Base-by-base conservation (phyloP, 1,140 invertebrate species). In the Oscheius sp. region DNA sequence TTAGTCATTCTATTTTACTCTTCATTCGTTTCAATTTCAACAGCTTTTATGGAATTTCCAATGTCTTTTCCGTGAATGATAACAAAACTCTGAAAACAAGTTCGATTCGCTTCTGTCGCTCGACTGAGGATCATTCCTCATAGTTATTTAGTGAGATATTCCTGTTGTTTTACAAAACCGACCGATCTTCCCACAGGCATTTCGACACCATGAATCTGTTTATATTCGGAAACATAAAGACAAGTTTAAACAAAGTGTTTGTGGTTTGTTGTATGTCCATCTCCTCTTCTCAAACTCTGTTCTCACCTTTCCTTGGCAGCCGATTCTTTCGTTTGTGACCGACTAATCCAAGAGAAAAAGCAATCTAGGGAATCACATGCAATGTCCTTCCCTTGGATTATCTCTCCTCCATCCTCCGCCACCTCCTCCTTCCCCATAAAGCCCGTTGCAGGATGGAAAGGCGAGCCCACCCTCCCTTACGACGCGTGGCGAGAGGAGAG, bases 401-500 rank as follows among this genome's bases (percentile, higher is more conserved):
- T 42, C 38, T 42, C 38, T 7, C 38, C 38, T n/a, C n/a, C 38
- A 7, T 10, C 38, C n/a, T n/a, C n/a, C n/a, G 38, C n/a, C 38
- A 10, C 38, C n/a, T 42, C 38, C n/a, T n/a, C n/a, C 38, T 13
- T 55, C 23, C 15, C 23, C 7, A 55, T 55, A 20, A 20, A 20
- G 15, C n/a, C 38, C n/a, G 38, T n/a, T 20, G 49, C 15, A 55
- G 35, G 23, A 63, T 63, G 61, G 15, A 29, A 42, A 34, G 1
- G 32, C 10, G 61, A 26, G 32, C 18, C 31, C 61, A 63, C 26
- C 61, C 61, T 13, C 32, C 32, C 10, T 34, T 63, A 32, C 10
- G 61, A 15, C 61, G 61, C 7, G 61, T 63, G 26, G 18, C 61
- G 31, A 10, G 61, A 35, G 61, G 61, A 32, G 61, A 34, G 29